Evolutionary conservation across 1,140 invertebrate species (phyloP).

Genomic region (Drosophila lacertosa): DNA sequence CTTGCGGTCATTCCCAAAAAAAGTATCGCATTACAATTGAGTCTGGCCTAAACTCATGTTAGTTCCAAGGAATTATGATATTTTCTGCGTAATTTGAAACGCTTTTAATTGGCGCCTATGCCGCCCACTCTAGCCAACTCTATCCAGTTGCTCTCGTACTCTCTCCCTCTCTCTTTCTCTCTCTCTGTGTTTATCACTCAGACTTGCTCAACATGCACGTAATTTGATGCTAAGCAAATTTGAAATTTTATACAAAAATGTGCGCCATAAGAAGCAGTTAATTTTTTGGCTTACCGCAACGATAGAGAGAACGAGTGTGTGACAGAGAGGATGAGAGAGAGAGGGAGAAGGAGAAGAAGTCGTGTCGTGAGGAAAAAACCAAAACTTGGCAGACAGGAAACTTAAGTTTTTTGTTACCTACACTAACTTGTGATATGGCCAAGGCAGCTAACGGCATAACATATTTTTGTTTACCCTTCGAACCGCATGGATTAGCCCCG

Average conservation of each 20-base stretch:
- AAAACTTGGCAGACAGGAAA: slow-evolving; percentile 78
- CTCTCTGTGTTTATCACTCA: background rate
- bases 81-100: slow-evolving; percentile 76
- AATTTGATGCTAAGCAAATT: slow-evolving; percentile 76
- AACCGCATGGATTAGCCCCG: slow-evolving; percentile 68
- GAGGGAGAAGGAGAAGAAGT: background rate
- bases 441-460: slow-evolving; percentile 66
- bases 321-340: slow-evolving; percentile 8
- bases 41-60: slow-evolving; percentile 55
- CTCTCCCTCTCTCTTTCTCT: background rate
- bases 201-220: slow-evolving; percentile 61
- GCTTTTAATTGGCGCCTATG: slow-evolving; percentile 79
- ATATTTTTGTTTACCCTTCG: slow-evolving; percentile 80
- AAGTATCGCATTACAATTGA: slow-evolving; percentile 75
- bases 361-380: slow-evolving; percentile 11
- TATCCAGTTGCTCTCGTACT: slow-evolving; percentile 16
- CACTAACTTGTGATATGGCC: slow-evolving; percentile 59
- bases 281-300: slow-evolving; percentile 56
- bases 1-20: slow-evolving; percentile 15
- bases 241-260: slow-evolving; percentile 79
- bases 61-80: slow-evolving; percentile 81
- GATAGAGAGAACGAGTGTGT: slow-evolving; percentile 4
- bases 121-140: slow-evolving; percentile 50
- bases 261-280: slow-evolving; percentile 50
- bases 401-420: slow-evolving; percentile 80